A percentile compares a stretch with the other conserved stretches of the same genome.
phyloP scores from a whole-genome alignment of 2,113 vertebrate species.

The Brachirus orientalis region DNA sequence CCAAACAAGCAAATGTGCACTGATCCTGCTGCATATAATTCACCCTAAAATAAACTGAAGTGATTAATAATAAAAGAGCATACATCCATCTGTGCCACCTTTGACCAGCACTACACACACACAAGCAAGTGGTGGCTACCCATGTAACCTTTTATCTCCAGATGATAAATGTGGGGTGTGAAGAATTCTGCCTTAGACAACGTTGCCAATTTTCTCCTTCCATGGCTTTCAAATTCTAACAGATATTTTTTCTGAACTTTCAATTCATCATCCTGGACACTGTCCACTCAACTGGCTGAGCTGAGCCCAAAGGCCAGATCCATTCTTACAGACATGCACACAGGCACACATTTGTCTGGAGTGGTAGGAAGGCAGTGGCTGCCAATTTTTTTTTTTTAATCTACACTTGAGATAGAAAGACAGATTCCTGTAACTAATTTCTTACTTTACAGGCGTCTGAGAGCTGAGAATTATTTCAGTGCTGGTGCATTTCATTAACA shows the following conservation, averaged over 20 bases:
- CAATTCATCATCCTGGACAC: slow-evolving; percentile 76
- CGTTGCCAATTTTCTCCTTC: slow-evolving; percentile 78
- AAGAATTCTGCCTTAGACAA: slow-evolving; percentile 69
- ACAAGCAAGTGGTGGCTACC: slow-evolving; percentile 11
- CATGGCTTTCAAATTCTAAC: slow-evolving; percentile 73
- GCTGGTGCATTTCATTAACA: slow-evolving; percentile 1
- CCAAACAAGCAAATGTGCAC: slow-evolving; percentile 8
- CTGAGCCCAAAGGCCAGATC: slow-evolving; percentile 63
- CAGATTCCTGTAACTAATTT: background rate
- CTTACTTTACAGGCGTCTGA: slow-evolving; percentile 13
- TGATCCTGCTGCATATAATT: slow-evolving; percentile 19
- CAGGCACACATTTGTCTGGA: background rate
- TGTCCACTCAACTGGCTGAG: slow-evolving; percentile 64
- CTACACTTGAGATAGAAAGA: slow-evolving; percentile 16
- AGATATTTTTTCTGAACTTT: slow-evolving; percentile 76
- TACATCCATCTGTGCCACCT: slow-evolving; percentile 22
- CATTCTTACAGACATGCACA: slow-evolving; percentile 25
- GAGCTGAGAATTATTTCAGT: slow-evolving; percentile 5
- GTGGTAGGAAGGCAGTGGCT: background rate
- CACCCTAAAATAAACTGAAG: slow-evolving; percentile 32
- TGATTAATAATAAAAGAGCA: slow-evolving; percentile 38
- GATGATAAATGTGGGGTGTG: slow-evolving; percentile 73
- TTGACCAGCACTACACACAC: slow-evolving; percentile 6
- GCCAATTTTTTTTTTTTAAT: slow-evolving; percentile 3
- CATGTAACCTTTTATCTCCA: slow-evolving; percentile 74